A percentile compares a stretch with the other conserved stretches of the same genome.
Conservation (phyloP, 2,888 invertebrate species). For the Didymodactylos carnosus region DNA sequence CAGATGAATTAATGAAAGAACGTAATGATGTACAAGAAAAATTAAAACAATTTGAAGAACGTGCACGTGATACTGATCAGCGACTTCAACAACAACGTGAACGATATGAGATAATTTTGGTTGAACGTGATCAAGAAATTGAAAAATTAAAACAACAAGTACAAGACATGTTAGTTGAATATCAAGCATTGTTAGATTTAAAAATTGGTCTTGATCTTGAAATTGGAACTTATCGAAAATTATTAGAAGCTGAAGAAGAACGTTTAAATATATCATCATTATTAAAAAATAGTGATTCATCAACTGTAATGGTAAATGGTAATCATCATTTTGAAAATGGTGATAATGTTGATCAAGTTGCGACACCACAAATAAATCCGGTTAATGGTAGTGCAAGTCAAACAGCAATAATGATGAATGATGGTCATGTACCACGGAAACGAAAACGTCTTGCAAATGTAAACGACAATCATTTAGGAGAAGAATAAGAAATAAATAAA, state of each 20-base stretch:
- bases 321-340: no score
- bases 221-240: conserved; percentile 69
- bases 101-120: no score
- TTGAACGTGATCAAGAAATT: conserved; percentile 56
- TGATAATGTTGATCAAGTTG: no score
- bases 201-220: conserved; percentile 74
- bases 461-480: no score
- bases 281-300: background rate
- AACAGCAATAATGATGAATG: background rate
- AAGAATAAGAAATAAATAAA: no score
- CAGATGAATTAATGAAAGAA: background rate
- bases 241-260: conserved; percentile 60
- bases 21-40: background rate
- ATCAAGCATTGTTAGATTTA: conserved; percentile 86
- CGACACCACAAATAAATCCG: no score
- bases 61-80: background rate
- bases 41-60: background rate
- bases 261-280: conserved; percentile 40
- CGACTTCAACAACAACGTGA: conserved; percentile 45
- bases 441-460: background rate
- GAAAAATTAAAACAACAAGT: conserved; percentile 42
- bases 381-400: no score
- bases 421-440: background rate
- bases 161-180: conserved; percentile 69
- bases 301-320: no score